phyloP scores from a whole-genome alignment of 2,113 vertebrate genomes.

The Tonatia bakeri region DNA sequence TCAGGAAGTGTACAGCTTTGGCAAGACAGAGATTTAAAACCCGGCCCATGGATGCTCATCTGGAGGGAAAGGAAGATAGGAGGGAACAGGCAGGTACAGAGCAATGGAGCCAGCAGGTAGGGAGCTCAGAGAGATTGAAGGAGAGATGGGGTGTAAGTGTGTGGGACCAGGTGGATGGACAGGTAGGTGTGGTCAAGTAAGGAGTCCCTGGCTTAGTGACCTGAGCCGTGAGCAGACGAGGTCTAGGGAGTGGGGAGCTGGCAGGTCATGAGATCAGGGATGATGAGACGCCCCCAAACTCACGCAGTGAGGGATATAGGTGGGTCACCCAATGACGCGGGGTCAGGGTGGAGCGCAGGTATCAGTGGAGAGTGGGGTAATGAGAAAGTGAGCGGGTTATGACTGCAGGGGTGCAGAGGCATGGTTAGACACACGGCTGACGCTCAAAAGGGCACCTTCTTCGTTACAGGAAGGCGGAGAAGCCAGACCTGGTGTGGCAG shows the following conservation, averaged over 20 bases:
- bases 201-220: not conserved
- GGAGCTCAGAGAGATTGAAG: not conserved
- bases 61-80: not conserved
- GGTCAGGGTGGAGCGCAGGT: not conserved
- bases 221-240: not conserved
- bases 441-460: not conserved
- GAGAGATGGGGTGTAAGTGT: not conserved
- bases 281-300: not conserved
- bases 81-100: not conserved
- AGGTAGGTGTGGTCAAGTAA: not conserved
- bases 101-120: not conserved
- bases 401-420: not conserved
- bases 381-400: not conserved
- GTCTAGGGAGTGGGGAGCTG: too few relatives aligned
- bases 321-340: not conserved
- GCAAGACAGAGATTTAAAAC: not conserved
- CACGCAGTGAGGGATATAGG: not conserved
- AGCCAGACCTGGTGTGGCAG: too few relatives aligned
- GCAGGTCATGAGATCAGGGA: not conserved
- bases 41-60: not conserved
- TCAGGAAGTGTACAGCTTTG: not conserved
- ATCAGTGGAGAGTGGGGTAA: too few relatives aligned
- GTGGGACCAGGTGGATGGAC: not conserved
- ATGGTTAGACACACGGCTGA: not conserved
- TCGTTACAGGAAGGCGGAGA: not conserved